Percentiles rank a stretch among this genome's conserved stretches.
phyloP scores from a whole-genome alignment of 1,140 invertebrate species.

The Pseudomyrmex concolor region DNA sequence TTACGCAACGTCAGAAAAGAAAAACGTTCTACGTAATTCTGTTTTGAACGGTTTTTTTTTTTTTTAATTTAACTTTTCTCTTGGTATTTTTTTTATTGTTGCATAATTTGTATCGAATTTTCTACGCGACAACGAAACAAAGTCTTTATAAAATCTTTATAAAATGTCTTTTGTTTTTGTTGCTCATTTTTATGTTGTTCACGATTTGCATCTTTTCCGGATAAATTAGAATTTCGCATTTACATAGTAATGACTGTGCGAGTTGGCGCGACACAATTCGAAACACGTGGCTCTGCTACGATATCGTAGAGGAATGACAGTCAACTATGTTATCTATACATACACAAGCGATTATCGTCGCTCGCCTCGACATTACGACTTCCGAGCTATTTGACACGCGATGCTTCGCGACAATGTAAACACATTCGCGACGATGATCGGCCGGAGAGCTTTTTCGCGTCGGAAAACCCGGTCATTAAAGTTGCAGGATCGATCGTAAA shows the following conservation, averaged over 20 bases:
- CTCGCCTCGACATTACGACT: constrained; percentile 15
- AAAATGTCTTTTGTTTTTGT: neutral
- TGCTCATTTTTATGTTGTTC: neutral
- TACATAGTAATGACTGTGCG: constrained; percentile 5
- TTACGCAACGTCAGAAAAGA: no score
- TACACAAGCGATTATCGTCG: constrained; percentile 21
- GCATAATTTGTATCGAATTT: no score
- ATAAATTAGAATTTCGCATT: constrained; percentile 6
- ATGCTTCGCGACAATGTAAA: constrained; percentile 34
- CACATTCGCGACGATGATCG: constrained; percentile 37
- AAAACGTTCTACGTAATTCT: no score
- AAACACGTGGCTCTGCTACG: neutral
- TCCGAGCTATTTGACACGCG: constrained; percentile 43
- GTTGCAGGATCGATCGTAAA: constrained; percentile 34
- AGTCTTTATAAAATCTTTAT: no score
- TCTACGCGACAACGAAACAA: no score
- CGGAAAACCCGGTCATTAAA: constrained; percentile 32
- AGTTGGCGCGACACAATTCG: neutral
- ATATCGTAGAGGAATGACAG: neutral
- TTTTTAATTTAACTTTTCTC: no score
- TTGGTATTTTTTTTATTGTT: no score
- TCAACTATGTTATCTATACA: constrained; percentile 10
- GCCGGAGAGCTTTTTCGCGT: constrained; percentile 41
- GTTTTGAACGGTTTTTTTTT: no score
- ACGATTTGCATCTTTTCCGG: neutral